These are phyloP conservation scores for Agonopterix alstromeriana DNA, from an alignment of 2,888 invertebrate genomes.

Conservation along the genomic window DNA sequence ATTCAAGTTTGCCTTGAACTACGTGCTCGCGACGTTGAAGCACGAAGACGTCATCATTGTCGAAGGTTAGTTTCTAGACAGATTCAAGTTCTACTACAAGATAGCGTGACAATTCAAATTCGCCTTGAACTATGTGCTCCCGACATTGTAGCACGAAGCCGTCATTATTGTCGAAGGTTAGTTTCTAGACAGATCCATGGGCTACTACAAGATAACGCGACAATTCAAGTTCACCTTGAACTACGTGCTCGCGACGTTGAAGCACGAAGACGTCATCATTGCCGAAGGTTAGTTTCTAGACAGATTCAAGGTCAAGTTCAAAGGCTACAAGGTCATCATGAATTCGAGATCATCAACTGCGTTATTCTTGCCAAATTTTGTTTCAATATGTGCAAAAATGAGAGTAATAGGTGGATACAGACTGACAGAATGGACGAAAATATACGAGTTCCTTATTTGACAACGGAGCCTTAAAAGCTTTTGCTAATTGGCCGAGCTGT, in stretches of 20 bases:
- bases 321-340: background rate
- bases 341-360: too few relatives aligned
- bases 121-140: constrained; percentile 95
- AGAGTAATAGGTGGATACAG: too few relatives aligned
- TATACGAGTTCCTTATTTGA: too few relatives aligned
- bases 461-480: too few relatives aligned
- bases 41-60: constrained; percentile 95
- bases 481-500: too few relatives aligned
- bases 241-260: constrained; percentile 88
- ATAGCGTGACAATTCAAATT: constrained; percentile 98
- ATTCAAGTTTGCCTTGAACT: constrained; percentile 96
- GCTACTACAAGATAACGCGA: constrained; percentile 97
- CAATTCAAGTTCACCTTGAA: constrained; percentile 98
- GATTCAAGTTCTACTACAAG: constrained; percentile 81
- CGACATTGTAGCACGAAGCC: constrained; percentile 86
- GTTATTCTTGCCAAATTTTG: too few relatives aligned
- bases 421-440: too few relatives aligned
- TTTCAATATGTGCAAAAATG: too few relatives aligned
- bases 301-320: background rate
- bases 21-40: constrained; percentile 88
- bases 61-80: constrained; percentile 82
- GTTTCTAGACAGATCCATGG: constrained; percentile 87
- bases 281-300: constrained; percentile 86
- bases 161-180: constrained; percentile 97
- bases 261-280: constrained; percentile 92